Base-by-base conservation (phyloP, 2,888 invertebrate species). In the Orthonevra nobilis region DNA sequence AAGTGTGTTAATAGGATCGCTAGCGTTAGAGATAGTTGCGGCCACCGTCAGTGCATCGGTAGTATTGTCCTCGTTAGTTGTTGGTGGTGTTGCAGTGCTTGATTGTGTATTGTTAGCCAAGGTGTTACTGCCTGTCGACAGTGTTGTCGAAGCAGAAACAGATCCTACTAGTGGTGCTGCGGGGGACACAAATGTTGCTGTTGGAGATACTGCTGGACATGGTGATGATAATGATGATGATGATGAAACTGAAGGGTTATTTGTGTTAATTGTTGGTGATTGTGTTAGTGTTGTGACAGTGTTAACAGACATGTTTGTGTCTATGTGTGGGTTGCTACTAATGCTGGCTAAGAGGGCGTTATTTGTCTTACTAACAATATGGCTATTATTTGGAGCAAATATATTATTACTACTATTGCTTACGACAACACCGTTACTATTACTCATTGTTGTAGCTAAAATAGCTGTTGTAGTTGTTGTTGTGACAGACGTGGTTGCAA, bases 331-430 rank as follows among this genome's bases (percentile, higher is more conserved):
- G 26, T 38, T 70, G 63, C 54, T 64, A 69, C 38, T 64, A 56
- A 54, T 28, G 54, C 52, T 69, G 92, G 91, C 90, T 92, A 81
- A 60, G 58, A 63, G 58, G 92, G 90, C 61, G 50, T 68, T 75
- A 72, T 58, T 81, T 61, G 38, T 68, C 66, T 77, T 81, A 60
- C 66, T 81, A 68, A 50, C 66, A 68, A 32, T 68, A 75, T 70
- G 70, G 46, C 32, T 66, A 15, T 74, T 81, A 63, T 60, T 81
- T 28, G 48, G 36, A 68, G 66, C 40, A 50, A 30, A 79, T 36
- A 79, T 28, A 60, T 69, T 77, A 70, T 69, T 79, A 68, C 63
- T 69, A 81, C 81, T 83, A 82, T 81, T 83, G 74, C 81, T 82
- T 81, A 82, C 81, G 81, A 81, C 82, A 83, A 81, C 81, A 82